These are phyloP conservation scores for Caenorhabditis imperialis DNA, from an alignment of 2,888 invertebrate genomes.

Conservation along the genomic window DNA sequence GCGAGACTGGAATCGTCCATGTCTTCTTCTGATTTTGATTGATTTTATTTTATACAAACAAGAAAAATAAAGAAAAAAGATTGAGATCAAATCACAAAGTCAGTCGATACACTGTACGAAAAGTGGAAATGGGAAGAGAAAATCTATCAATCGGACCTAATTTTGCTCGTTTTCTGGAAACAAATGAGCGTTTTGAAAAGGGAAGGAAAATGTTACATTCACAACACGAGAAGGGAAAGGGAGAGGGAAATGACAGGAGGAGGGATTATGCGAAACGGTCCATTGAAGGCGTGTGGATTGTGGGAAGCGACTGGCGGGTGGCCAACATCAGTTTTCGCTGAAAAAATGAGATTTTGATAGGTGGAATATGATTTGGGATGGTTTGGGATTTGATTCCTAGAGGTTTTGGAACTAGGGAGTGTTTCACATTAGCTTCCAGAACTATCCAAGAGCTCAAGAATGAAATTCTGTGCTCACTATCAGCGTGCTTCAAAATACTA, in stretches of 20 bases:
- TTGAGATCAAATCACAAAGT: not conserved
- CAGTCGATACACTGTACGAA: conserved; percentile 2
- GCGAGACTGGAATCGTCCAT: too few relatives aligned
- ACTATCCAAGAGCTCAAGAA: too few relatives aligned
- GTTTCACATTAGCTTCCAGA: too few relatives aligned
- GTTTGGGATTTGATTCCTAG: not conserved
- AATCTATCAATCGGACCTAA: not conserved
- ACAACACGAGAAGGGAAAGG: not conserved
- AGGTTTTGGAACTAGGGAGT: not conserved
- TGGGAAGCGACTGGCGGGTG: conserved; percentile 68
- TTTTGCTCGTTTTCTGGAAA: too few relatives aligned
- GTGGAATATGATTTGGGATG: not conserved
- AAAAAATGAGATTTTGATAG: conserved; percentile 35
- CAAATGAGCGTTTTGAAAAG: not conserved
- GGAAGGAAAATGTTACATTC: not conserved
- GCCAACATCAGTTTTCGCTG: conserved; percentile 75
- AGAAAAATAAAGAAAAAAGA: not conserved
- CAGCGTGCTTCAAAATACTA: too few relatives aligned
- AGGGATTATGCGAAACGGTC: conserved; percentile 40
- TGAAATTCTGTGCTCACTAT: too few relatives aligned
- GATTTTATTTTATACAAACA: not conserved
- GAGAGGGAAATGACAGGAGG: not conserved
- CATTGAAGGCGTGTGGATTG: conserved; percentile 55
- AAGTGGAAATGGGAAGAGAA: not conserved
- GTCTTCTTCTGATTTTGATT: too few relatives aligned